Conservation (phyloP, 35 echinoderm and acorn worm genomes). For the Antedon bifida region DNA sequence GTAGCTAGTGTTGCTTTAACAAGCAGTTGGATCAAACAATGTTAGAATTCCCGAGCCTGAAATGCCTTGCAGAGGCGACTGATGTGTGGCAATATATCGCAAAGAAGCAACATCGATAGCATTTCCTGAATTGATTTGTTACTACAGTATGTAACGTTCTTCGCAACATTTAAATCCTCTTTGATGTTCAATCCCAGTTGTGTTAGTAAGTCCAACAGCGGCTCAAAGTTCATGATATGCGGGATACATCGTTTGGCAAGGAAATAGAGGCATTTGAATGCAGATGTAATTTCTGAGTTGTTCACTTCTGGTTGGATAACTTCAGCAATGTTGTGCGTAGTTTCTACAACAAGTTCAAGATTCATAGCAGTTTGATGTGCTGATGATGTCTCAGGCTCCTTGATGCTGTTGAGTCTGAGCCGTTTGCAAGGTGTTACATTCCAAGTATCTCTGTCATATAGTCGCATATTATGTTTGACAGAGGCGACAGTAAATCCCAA, state of each 20-base stretch:
- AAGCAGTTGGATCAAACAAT: not conserved
- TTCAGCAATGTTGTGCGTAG: no score
- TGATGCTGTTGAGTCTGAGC: slow-evolving; percentile 2
- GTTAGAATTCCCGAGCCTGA: slow-evolving; percentile 9
- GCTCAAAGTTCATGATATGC: no score
- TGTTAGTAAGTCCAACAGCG: no score
- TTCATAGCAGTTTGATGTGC: not conserved
- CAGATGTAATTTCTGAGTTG: no score
- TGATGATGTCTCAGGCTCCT: slow-evolving; percentile 16
- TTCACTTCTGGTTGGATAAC: no score
- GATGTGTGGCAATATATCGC: not conserved
- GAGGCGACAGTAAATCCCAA: slow-evolving; percentile 23
- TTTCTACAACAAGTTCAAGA: no score
- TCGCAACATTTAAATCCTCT: no score
- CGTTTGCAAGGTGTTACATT: slow-evolving; percentile 11
- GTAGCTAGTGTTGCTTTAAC: not conserved
- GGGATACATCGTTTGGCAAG: no score
- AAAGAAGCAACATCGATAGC: slow-evolving; percentile 5
- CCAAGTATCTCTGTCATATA: slow-evolving; percentile 23
- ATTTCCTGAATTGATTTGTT: no score
- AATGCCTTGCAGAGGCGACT: slow-evolving; percentile 1
- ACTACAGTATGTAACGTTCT: no score
- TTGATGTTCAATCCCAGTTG: no score
- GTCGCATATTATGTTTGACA: slow-evolving; percentile 30
- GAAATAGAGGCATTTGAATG: no score